Evolutionary conservation across 2,113 vertebrate genomes (phyloP).

Genomic region (Paramisgurnus dabryanus): DNA sequence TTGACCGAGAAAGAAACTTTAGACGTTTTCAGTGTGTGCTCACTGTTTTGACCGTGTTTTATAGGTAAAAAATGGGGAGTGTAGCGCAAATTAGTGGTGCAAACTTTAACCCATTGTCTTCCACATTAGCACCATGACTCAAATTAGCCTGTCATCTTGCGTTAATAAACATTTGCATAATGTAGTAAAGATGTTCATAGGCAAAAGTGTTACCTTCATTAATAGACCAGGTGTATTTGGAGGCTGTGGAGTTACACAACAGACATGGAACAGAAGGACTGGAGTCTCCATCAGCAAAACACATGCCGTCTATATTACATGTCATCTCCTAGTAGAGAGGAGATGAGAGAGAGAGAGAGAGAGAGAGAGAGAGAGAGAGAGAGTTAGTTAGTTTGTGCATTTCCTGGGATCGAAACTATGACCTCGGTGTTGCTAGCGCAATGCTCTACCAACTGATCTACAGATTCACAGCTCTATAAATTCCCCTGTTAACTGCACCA

Average conservation of each 20-base stretch:
- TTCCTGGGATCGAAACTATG: no score
- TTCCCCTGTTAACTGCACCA: neutral
- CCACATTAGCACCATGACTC: neutral
- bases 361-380: slow-evolving; percentile 3
- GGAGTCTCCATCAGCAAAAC: slow-evolving; percentile 68
- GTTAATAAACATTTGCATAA: no score
- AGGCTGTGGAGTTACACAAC: slow-evolving; percentile 68
- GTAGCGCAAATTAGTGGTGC: neutral
- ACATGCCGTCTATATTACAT: slow-evolving; percentile 77
- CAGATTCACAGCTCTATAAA: neutral
- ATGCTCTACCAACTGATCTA: neutral
- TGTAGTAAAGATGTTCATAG: no score
- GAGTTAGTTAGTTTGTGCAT: neutral
- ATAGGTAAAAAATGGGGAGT: neutral
- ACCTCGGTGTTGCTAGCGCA: neutral
- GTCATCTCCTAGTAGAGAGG: slow-evolving; percentile 67
- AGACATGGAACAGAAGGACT: slow-evolving; percentile 75
- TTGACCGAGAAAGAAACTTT: neutral
- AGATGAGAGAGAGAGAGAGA: slow-evolving; percentile 8
- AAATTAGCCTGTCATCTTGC: no score
- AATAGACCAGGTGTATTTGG: slow-evolving; percentile 74
- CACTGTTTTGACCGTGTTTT: neutral
- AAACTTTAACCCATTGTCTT: neutral
- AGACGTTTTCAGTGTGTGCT: neutral
- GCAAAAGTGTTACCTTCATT: slow-evolving; percentile 69